phyloP scores from a whole-genome alignment of 2,888 invertebrate genomes.

The Drosophila pseudotalamancana region DNA sequence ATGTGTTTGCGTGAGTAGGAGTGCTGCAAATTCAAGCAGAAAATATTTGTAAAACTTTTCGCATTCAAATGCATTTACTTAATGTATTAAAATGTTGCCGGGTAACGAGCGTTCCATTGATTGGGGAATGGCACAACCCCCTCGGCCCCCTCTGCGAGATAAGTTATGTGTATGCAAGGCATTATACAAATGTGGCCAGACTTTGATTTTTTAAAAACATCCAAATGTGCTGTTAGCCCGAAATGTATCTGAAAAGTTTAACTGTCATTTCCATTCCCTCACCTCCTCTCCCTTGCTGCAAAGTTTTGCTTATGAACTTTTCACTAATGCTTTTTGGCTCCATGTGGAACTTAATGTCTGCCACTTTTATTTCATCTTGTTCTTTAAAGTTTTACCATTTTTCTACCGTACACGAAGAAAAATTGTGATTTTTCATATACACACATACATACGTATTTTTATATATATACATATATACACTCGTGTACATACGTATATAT shows the following conservation, averaged over 20 bases:
- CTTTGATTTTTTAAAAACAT: constrained; percentile 53
- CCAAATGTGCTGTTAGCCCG: constrained; percentile 50
- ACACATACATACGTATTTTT: constrained; percentile 19
- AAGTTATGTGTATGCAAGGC: constrained; percentile 50
- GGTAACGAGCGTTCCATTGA: constrained; percentile 30
- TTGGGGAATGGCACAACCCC: constrained; percentile 2
- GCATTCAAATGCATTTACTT: constrained; percentile 70
- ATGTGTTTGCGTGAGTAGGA: not conserved
- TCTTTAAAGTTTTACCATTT: constrained; percentile 76
- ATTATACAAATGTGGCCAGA: constrained; percentile 64
- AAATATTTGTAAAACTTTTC: constrained; percentile 65
- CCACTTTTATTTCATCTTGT: constrained; percentile 60
- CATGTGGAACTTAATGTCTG: constrained; percentile 63
- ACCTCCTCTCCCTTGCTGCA: constrained; percentile 5
- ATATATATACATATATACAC: too few relatives aligned
- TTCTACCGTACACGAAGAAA: constrained; percentile 49
- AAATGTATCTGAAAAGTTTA: constrained; percentile 57
- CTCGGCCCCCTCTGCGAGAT: constrained; percentile 5
- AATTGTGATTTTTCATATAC: constrained; percentile 55
- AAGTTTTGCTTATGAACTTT: constrained; percentile 75
- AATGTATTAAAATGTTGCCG: constrained; percentile 72
- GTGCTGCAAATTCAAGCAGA: constrained; percentile 48
- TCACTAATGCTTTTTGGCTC: constrained; percentile 58
- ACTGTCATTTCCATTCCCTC: constrained; percentile 58
- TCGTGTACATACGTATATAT: too few relatives aligned